Conservation (phyloP, 1,140 invertebrate genomes). For the Wasmannia auropunctata region DNA sequence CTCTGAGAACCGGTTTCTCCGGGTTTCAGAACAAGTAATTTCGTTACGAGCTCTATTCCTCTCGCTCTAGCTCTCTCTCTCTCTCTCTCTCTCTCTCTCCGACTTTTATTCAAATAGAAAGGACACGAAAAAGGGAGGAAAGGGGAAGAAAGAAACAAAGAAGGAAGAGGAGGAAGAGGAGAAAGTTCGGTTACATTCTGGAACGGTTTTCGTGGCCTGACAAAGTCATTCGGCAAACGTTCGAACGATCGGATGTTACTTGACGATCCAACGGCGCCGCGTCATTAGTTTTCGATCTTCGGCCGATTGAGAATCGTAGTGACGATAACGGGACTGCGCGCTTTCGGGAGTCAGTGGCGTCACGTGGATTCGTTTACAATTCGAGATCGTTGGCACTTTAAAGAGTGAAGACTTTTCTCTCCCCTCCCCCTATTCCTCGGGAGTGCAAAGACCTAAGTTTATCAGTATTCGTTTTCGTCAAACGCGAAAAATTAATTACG, state of each 20-base stretch:
- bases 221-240: neutral
- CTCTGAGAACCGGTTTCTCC: conserved; percentile 67
- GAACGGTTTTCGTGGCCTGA: neutral
- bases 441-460: neutral
- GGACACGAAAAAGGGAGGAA: neutral
- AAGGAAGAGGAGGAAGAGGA: neutral
- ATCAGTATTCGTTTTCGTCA: too few relatives aligned
- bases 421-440: too few relatives aligned
- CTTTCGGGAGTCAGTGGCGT: too few relatives aligned
- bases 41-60: conserved; percentile 39
- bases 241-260: neutral
- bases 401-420: neutral
- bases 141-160: conserved; percentile 3
- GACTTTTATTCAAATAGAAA: conserved; percentile 25
- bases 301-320: neutral
- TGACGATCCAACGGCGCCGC: neutral
- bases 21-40: conserved; percentile 68
- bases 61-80: conserved; percentile 7
- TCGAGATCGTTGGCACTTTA: neutral
- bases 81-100: conserved; percentile 11
- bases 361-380: neutral
- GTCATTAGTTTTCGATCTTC: neutral
- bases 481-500: neutral
- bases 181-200: conserved; percentile 27
- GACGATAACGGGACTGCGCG: neutral